Evolutionary conservation across 2,888 invertebrate species (phyloP), one percentile per base, ranked within the genome.

Genomic region (Chaitophorus viminalis): DNA sequence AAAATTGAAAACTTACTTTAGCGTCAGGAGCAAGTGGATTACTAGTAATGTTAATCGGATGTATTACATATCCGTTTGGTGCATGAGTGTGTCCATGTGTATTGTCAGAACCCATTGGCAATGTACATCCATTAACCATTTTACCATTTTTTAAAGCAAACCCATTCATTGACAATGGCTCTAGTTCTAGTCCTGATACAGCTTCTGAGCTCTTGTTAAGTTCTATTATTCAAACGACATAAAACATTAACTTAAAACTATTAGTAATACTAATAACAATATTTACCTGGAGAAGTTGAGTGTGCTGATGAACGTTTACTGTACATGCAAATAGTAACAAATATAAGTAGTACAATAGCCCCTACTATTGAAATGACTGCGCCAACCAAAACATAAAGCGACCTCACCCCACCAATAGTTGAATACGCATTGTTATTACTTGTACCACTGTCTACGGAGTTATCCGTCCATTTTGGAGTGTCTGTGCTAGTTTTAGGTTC

Each of bases 1-100:
- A 25, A n/a, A 84, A 68, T 60, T 36, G 31, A 68, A 31, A 31
- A 91, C 92, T 92, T 92, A 94, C 95, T 93, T 95, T 95, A 90
- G 94, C 94, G 90, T 93, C 93, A 70, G 95, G 95, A 74, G 95
- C 95, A 91, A 95, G 93, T 52, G 95, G 95, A 91, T 95, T 95
- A 86, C 94, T 94, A 9, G 95, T 95, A 90, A 95, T 95, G 88
- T 95, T 95, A 91, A 95, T 95, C 89, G 92, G 92, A n/a, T 90
- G 89, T 74, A 89, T 89, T 70, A 87, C 82, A 25, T 89, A 88
- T 29, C 84, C 88, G 3, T 87, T 87, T 84, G 90, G 79, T 82
- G 89, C 76, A 89, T 90, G 92, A 17, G 93, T 92, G 8, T 93
- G 92, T 84, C 92, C 92, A 90, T 93, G 93, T 31, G 93, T 93